Conservation (phyloP, 2,113 vertebrate genomes). For the Castor canadensis region DNA sequence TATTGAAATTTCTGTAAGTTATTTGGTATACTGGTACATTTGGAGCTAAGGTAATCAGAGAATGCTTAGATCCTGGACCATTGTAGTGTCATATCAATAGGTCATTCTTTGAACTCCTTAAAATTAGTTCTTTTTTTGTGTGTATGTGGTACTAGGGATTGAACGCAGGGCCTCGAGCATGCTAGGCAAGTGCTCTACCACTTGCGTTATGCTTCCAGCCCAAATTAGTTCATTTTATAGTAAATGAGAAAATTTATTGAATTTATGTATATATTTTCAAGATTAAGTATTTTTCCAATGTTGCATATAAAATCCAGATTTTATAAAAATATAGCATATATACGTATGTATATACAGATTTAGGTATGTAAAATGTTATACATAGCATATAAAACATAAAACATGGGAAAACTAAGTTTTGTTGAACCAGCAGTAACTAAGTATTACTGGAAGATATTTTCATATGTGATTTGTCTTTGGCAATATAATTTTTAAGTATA, state of each 20-base stretch:
- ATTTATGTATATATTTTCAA: slow-evolving; percentile 35
- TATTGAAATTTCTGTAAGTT: slow-evolving; percentile 7
- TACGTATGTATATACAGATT: background rate
- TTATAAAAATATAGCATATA: background rate
- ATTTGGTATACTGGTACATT: slow-evolving; percentile 6
- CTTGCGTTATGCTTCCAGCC: no score
- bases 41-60: slow-evolving; percentile 4
- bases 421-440: slow-evolving; percentile 1
- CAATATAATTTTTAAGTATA: slow-evolving; percentile 27
- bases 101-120: background rate
- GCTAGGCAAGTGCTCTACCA: no score
- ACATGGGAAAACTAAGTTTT: background rate
- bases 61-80: background rate
- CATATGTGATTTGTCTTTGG: slow-evolving; percentile 4
- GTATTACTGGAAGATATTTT: slow-evolving; percentile 33
- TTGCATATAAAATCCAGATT: slow-evolving; percentile 22
- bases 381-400: slow-evolving; percentile 15
- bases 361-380: background rate
- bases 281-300: background rate
- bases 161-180: no score
- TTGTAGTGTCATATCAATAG: background rate
- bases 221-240: slow-evolving; percentile 16
- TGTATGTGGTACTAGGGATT: no score
- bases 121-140: background rate
- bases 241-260: slow-evolving; percentile 21